These are phyloP conservation scores for Sweltsa coloradensis DNA, from an alignment of 1,140 invertebrate genomes.

Conservation along the genomic window DNA sequence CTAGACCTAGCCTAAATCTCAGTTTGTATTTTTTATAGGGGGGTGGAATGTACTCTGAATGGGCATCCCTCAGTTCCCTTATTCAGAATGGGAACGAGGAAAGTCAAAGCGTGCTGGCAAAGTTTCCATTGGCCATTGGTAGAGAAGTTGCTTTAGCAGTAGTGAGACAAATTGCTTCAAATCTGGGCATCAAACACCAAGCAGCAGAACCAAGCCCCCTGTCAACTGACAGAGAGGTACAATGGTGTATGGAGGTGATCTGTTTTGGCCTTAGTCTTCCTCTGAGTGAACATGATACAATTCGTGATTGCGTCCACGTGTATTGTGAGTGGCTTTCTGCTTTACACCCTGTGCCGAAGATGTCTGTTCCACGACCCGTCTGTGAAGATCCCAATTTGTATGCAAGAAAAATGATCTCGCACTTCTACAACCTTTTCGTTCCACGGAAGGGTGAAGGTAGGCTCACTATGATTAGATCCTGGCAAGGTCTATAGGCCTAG, in stretches of 20 bases:
- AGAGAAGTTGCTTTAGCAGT: constrained; percentile 73
- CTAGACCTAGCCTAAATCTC: constrained; percentile 7
- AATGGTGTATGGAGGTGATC: constrained; percentile 88
- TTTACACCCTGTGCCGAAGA: constrained; percentile 64
- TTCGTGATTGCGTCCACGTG: constrained; percentile 91
- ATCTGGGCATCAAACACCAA: constrained; percentile 57
- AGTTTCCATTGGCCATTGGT: constrained; percentile 62
- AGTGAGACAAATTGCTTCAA: constrained; percentile 65
- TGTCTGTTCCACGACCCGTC: constrained; percentile 75
- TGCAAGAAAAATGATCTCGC: constrained; percentile 79
- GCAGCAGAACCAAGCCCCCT: constrained; percentile 62
- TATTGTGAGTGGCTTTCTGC: constrained; percentile 95
- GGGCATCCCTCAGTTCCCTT: constrained; percentile 60
- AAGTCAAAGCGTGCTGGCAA: constrained; percentile 69
- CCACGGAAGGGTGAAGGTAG: constrained; percentile 85
- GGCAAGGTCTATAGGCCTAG: too few species aligned
- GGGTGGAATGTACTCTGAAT: constrained; percentile 75
- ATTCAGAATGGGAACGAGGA: constrained; percentile 52
- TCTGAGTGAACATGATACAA: constrained; percentile 79
- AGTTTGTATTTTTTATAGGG: constrained; percentile 31
- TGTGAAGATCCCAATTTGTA: constrained; percentile 84
- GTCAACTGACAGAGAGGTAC: constrained; percentile 67
- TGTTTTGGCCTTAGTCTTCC: constrained; percentile 86
- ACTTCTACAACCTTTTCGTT: constrained; percentile 91
- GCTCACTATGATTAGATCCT: too few species aligned